phyloP scores from a whole-genome alignment of 2,797 vertebrate genomes.

The Chaenodraco wilsoni region DNA sequence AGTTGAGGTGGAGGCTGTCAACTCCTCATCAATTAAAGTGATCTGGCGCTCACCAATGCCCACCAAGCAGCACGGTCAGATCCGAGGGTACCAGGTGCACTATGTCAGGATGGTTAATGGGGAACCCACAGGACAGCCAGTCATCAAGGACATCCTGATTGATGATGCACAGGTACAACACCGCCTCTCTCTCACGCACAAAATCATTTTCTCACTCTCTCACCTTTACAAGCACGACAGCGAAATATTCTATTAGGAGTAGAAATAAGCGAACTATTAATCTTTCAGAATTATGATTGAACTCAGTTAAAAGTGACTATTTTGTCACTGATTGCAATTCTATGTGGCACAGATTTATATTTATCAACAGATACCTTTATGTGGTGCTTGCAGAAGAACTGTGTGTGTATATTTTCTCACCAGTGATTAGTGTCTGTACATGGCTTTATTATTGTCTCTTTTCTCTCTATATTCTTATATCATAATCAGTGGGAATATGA shows the following conservation, averaged over 20 bases:
- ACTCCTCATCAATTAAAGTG: conserved; percentile 99
- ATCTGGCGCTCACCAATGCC: conserved; percentile 98
- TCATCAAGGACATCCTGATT: conserved; percentile 98
- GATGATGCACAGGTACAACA: conserved; percentile 95
- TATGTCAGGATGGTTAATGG: conserved; percentile 98
- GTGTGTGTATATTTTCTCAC: conserved; percentile 28
- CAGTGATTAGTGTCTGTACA: conserved; percentile 56
- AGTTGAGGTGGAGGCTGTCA: conserved; percentile 99
- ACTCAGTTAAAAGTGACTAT: not conserved
- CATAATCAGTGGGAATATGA: conserved; percentile 98
- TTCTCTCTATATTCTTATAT: conserved; percentile 74
- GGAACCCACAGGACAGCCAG: conserved; percentile 95
- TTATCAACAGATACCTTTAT: not conserved
- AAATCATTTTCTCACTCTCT: conserved; percentile 34
- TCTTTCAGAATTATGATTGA: not conserved
- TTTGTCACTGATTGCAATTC: conserved; percentile 7
- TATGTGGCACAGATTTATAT: not conserved
- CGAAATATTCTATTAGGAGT: conserved; percentile 27
- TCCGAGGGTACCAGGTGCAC: conserved; percentile 99
- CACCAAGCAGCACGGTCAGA: conserved; percentile 99
- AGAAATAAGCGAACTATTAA: conserved; percentile 1
- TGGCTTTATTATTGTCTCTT: conserved; percentile 53
- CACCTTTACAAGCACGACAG: conserved; percentile 15
- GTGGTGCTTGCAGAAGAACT: conserved; percentile 23
- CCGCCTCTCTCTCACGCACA: conserved; percentile 56